A percentile compares a stretch with the other conserved stretches of the same genome.
These are phyloP conservation scores for Yponomeuta malinellus DNA, from an alignment of 2,888 invertebrate species.

Conservation along the genomic window DNA sequence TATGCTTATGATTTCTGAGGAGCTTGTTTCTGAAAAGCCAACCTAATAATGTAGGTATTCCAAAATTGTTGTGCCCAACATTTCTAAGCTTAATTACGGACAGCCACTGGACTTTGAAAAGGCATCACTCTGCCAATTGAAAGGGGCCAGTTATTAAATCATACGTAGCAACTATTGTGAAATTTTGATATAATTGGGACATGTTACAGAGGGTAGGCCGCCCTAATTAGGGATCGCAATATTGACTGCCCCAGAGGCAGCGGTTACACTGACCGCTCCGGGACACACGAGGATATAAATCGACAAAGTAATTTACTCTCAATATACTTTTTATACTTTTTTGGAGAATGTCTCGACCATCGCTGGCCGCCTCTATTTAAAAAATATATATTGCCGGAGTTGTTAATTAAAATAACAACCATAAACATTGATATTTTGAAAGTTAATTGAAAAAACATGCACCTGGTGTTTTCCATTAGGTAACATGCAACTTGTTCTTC, in stretches of 20 bases:
- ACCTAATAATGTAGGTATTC: not conserved
- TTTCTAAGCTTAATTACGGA: not conserved
- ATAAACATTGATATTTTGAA: too few relatives aligned
- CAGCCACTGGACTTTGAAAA: not conserved
- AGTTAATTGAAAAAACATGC: too few relatives aligned
- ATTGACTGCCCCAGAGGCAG: slow-evolving; percentile 51
- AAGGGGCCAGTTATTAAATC: slow-evolving; percentile 15
- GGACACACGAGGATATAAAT: slow-evolving; percentile 31
- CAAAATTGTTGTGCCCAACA: slow-evolving; percentile 3
- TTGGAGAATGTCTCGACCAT: not conserved
- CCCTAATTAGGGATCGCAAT: slow-evolving; percentile 60
- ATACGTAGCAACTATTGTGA: slow-evolving; percentile 44
- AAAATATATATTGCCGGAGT: too few relatives aligned
- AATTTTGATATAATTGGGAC: slow-evolving; percentile 62
- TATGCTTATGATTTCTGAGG: too few relatives aligned
- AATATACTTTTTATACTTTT: not conserved
- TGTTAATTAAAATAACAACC: too few relatives aligned
- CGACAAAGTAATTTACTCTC: slow-evolving; percentile 7
- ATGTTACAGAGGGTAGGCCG: slow-evolving; percentile 34
- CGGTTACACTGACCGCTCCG: slow-evolving; percentile 51
- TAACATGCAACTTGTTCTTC: too few relatives aligned
- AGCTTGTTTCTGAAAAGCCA: not conserved
- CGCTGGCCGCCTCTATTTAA: too few relatives aligned
- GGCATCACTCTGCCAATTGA: slow-evolving; percentile 6
- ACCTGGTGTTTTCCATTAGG: too few relatives aligned